Evolutionary conservation across 53 echinoderm and acorn worm species (phyloP), one percentile per base, ranked within the genome.

Genomic region (Echinometra lucunter): DNA sequence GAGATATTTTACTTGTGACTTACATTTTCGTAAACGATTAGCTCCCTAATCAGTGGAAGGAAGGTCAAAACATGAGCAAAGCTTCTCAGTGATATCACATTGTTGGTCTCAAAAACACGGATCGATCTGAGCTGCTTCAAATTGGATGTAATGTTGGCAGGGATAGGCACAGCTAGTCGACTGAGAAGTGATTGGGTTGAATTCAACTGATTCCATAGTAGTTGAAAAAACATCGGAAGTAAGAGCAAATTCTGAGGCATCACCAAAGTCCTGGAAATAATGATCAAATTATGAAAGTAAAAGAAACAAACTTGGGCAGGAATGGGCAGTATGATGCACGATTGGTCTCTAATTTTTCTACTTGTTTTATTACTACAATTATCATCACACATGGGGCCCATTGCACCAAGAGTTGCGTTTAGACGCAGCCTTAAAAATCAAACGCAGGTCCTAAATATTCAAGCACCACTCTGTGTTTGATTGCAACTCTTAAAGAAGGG

Each of bases 81-180:
- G 85, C 85, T 85, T 13, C n/a, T 85, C 47, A 85, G 2, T 12
- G 85, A 85, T 15, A 85, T 3, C 25, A 85, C 53, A 85, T 85
- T 25, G 85, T 85, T 27, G 3, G 47, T 85, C 85, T 85, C 85
- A 85, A 85, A 85, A 15, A 85, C 49, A 47, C 30, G 53, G 85
- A 85, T 85, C 49, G 85, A 85, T 4, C n/a, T 13, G n/a, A 85
- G 85, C 15, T 18, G 81, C 81, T 81, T 81, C 40, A 81, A 19
- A 81, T 81, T 42, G 40, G 40, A 81, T 16, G 15, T 19, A 11
- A 44, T 34, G 23, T 44, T 9, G 25, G 42, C 9, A 44, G 38
- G 40, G 44, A 81, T 81, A 35, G 81, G 81, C 5, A 44, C 5
- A 25, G 23, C 38, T 4, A 81, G 42, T 21, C 81, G 81, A 42